Evolutionary conservation across 1,140 invertebrate species (phyloP), one percentile per base, ranked within the genome.

Genomic region (Melanaphis sacchari): DNA sequence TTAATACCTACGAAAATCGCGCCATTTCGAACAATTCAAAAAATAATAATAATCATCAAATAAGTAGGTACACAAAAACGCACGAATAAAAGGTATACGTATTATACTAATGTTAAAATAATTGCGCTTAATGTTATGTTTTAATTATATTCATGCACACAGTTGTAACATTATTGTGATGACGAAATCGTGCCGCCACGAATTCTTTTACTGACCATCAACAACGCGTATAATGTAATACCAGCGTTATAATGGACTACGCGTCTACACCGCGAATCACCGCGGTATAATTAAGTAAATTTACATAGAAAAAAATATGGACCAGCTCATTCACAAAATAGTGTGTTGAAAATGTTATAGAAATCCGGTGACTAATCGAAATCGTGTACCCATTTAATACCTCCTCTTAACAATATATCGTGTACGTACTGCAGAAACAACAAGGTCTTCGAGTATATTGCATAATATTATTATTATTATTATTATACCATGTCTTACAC

Each of bases 301-400:
- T n/a, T 76, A 18, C 31, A n/a, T 18, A 15, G 7, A n/a, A n/a
- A 76, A n/a, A n/a, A n/a, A 76, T 76, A n/a, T 76, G 31, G n/a
- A 6, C 59, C n/a, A 76, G 11, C 59, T 76, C 59, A 76, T 76
- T 76, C 59, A 76, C 59, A 76, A 76, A 76, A 76, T 15, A 18
- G 59, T n/a, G 59, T 76, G 31, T 76, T n/a, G 15, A 18, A 76
- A 76, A 76, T 76, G 6, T 76, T n/a, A 59, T 59, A 26, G 31
- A 87, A 87, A 87, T 87, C 41, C 84, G 84, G 31, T 87, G 84
- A 87, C 41, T 87, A 46, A 87, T 87, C 22, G 41, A 46, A 43
- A 85, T 43, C 24, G 41, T 26, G 22, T 87, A 52, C 22, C 52
- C 22, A 18, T n/a, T 18, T 15, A n/a, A 24, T 18, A n/a, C 59